Evolutionary conservation across 2,797 vertebrate species (phyloP).

Genomic region (Choloepus didactylus): DNA sequence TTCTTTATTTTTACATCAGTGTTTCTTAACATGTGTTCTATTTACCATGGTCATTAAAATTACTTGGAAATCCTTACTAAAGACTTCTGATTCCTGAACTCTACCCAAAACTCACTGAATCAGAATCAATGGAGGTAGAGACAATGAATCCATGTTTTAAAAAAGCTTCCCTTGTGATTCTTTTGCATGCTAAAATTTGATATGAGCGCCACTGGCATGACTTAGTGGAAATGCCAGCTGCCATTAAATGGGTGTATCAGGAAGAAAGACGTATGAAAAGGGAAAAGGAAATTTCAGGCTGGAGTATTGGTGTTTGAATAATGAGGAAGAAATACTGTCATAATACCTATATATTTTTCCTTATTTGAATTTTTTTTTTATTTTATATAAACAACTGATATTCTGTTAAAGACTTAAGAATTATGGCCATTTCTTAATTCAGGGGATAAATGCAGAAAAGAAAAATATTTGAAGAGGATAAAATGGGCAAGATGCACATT

Average conservation of each 20-base stretch:
- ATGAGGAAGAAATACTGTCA: not conserved
- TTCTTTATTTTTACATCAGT: not conserved
- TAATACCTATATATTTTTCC: not conserved
- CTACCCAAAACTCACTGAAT: not conserved
- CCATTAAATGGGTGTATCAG: not conserved
- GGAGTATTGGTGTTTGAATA: not conserved
- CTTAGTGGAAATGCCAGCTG: not conserved
- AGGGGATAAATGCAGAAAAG: not conserved
- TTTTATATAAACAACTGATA: not conserved
- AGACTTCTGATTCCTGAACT: not conserved
- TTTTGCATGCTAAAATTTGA: not conserved
- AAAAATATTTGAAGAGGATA: not conserved
- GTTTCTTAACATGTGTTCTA: not conserved
- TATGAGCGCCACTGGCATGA: not conserved
- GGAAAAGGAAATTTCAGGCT: not conserved
- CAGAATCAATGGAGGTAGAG: not conserved
- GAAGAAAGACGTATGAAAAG: not conserved
- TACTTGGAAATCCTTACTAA: not conserved
- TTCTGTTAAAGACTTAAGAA: conserved; percentile 15
- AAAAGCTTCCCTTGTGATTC: not conserved
- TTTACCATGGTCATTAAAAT: conserved; percentile 25
- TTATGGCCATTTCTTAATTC: not conserved
- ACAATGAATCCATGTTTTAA: not conserved
- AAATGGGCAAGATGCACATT: not conserved
- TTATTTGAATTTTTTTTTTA: conserved; percentile 28